Evolutionary conservation across 2,797 vertebrate genomes (phyloP).

Genomic region (Mergus octosetaceus): DNA sequence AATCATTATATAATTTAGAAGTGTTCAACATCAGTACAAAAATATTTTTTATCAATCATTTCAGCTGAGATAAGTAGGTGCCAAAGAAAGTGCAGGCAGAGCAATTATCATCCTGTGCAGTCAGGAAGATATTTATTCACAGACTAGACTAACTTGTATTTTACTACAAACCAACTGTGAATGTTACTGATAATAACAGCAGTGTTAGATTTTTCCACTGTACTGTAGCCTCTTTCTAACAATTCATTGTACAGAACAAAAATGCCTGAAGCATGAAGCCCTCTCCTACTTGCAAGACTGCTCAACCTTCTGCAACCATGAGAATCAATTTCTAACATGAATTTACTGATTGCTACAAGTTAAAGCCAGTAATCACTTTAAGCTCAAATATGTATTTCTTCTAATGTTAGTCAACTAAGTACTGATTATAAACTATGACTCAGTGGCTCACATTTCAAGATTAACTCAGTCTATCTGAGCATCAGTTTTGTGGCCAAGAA

Average conservation of each 20-base stretch:
- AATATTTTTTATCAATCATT: slow-evolving; percentile 79
- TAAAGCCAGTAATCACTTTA: background rate
- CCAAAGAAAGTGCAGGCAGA: slow-evolving; percentile 78
- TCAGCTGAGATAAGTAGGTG: slow-evolving; percentile 79
- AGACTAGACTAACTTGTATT: slow-evolving; percentile 74
- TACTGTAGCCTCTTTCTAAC: slow-evolving; percentile 68
- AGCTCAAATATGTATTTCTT: slow-evolving; percentile 10
- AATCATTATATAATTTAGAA: slow-evolving; percentile 78
- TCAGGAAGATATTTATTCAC: slow-evolving; percentile 81
- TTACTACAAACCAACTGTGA: slow-evolving; percentile 75
- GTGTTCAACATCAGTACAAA: slow-evolving; percentile 76
- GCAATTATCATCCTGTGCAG: slow-evolving; percentile 81
- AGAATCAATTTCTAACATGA: slow-evolving; percentile 64
- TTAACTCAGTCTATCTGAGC: background rate
- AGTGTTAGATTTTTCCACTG: slow-evolving; percentile 67
- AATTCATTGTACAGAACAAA: slow-evolving; percentile 71
- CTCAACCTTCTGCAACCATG: slow-evolving; percentile 53
- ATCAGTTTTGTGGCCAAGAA: background rate
- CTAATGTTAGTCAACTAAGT: slow-evolving; percentile 1
- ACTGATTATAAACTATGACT: slow-evolving; percentile 28
- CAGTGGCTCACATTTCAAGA: background rate
- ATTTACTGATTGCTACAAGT: slow-evolving; percentile 39
- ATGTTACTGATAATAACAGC: slow-evolving; percentile 76
- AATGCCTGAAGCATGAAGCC: slow-evolving; percentile 59
- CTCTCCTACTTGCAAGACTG: slow-evolving; percentile 57